Base-by-base conservation (phyloP, 2,113 vertebrate genomes). In the Lucifuga dentata region DNA sequence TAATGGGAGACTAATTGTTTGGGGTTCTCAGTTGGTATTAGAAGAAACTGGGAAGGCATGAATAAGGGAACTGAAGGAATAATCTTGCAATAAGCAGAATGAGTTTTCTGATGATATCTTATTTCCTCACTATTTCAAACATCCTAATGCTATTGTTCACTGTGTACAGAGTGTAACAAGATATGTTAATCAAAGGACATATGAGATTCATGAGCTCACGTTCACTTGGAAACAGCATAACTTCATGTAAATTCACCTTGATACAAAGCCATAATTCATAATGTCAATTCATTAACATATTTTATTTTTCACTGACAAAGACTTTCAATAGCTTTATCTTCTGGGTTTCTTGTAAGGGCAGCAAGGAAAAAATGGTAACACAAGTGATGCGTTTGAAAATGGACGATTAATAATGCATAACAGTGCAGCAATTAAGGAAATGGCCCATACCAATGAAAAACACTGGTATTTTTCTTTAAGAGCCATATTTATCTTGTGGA, bases 401-500 rank as follows among this genome's bases (percentile, higher is more conserved):
- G 9, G 45, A 44, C 59, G 19, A 51, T 72, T 66, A 65, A 73
- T 73, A 59, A 67, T 59, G 33, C 44, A 63, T 44, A 33, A 44
- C 20, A 66, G 39, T 17, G 23, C 39, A 59, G 53, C 41, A 69
- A 71, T 77, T 79, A 75, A 65, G 71, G 21, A 67, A 50, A 60
- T 56, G 36, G 61, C 19, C 38, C 36, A 13, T 43, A 53, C 41
- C 23, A 32, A 56, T 73, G 51, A 60, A 45, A 74, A 75, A 57
- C 21, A 58, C 52, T 15, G 41, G 26, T 58, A 63, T 82, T 86
- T 80, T 77, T 68, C 79, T 80, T 74, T 79, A 83, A 81, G 84
- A 86, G 78, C 64, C 81, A 81, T 72, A 85, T 86, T 85, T 84
- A 80, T 86, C 81, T 86, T 49, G 16, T 65, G 77, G 51, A 85